Conservation (phyloP, 2,113 vertebrate genomes). For the Pedetes capensis region DNA sequence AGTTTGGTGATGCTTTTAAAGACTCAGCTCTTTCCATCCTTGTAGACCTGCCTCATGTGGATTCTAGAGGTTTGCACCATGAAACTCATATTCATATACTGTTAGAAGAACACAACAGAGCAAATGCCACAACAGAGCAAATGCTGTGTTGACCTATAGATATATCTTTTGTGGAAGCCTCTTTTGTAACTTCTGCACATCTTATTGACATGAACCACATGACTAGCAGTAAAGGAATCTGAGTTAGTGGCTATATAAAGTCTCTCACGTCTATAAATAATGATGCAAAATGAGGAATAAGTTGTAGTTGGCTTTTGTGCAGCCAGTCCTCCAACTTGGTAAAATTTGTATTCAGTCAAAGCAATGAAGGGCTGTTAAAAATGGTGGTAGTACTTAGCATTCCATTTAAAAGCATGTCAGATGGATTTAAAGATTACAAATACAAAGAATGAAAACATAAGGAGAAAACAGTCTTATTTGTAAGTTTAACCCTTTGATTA, state of each 20-base stretch:
- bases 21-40: neutral
- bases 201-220: neutral
- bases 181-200: neutral
- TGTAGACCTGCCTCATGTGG: neutral
- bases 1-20: too few species aligned
- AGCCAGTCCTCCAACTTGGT: neutral
- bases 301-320: neutral
- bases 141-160: neutral
- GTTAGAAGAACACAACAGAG: neutral
- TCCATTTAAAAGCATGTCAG: neutral
- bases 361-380: neutral
- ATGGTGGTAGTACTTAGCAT: neutral
- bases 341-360: neutral
- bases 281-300: neutral
- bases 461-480: neutral
- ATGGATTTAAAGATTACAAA: neutral
- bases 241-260: rapidly evolving
- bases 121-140: neutral
- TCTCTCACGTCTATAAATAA: neutral
- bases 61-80: neutral
- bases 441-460: neutral
- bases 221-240: neutral
- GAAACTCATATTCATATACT: neutral
- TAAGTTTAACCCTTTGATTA: neutral
- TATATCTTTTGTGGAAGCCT: neutral